Evolutionary conservation across 92 coral and sea anemone species (phyloP), one percentile per base, ranked within the genome.

Genomic region (Phenganax stokvisi): DNA sequence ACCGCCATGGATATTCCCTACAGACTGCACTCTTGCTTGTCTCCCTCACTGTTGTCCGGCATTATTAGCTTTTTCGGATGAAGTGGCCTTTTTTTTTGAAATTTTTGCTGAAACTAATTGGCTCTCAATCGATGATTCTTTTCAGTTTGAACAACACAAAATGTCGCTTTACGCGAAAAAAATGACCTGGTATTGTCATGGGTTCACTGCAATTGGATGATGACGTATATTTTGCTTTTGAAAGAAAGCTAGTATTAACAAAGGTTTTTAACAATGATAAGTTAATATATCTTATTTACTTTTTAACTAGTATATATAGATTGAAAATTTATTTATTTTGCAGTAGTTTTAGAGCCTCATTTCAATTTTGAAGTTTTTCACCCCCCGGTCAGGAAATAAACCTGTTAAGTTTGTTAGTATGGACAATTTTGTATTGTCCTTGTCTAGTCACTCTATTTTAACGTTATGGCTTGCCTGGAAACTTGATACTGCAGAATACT

Each of bases 271-370:
- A 68, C 73, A 6, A 68, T 68, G 29, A 68, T 68, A 66, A 51
- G 72, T 8, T 66, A 66, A 66, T 66, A 66, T 66, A 66, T 66
- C 72, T 17, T 68, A 68, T 68, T 68, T 68, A n/a, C 53, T 68
- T 68, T 68, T 68, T 68, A 68, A 68, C 73, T 68, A 68, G 73
- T 68, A 9, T 68, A 68, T 68, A 68, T 68, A 68, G 73, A 52
- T 68, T 68, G 31, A 68, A 37, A 68, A 68, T 30, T 68, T 68
- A 68, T 68, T 68, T 68, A 68, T 68, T 68, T 30, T 68, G 47
- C 70, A 64, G 44, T 64, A 64, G 70, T 64, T 37, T 64, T 64
- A 64, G 27, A 64, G 17, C 17, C 11, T 20, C 70, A 2, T 37
- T 37, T 37, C 47, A 37, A 64, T 64, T 20, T 64, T 64, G 70